A percentile compares a stretch with the other conserved stretches of the same genome.
These are phyloP conservation scores for Sylvia atricapilla DNA, from an alignment of 2,113 vertebrate genomes.

Conservation along the genomic window DNA sequence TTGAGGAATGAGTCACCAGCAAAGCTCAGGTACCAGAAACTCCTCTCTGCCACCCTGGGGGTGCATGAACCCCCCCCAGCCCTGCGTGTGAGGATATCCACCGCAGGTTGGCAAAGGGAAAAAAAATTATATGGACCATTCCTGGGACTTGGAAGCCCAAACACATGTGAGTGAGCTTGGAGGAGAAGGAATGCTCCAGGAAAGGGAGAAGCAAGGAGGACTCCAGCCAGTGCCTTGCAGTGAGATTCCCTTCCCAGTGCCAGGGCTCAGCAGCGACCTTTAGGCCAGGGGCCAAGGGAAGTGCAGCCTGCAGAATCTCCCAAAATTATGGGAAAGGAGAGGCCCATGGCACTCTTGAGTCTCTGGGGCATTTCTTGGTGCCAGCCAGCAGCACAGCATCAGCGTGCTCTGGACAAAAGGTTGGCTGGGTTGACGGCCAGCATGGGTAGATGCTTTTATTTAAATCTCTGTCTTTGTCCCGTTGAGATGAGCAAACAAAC, in stretches of 20 bases:
- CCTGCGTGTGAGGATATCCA: neutral
- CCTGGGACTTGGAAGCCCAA: neutral
- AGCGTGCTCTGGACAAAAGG: neutral
- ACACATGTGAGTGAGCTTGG: neutral
- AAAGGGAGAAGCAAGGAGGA: neutral
- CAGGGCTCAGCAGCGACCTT: neutral
- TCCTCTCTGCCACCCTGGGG: accelerated
- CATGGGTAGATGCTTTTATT: slow-evolving; percentile 13
- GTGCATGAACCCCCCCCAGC: neutral
- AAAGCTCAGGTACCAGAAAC: neutral
- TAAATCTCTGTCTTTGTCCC: slow-evolving; percentile 42
- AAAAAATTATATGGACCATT: neutral
- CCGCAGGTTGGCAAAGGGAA: neutral
- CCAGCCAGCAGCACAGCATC: neutral
- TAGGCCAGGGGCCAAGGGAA: neutral
- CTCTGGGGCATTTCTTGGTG: neutral
- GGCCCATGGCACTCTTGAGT: neutral
- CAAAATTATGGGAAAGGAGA: neutral
- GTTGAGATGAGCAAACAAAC: slow-evolving; percentile 26
- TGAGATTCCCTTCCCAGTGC: neutral
- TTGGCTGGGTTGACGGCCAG: neutral
- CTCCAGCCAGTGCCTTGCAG: neutral
- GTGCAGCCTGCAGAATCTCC: neutral
- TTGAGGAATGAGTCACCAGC: neutral
- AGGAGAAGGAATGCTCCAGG: neutral